Evolutionary conservation across 2,888 invertebrate genomes (phyloP).

Genomic region (Eilema sororculum): DNA sequence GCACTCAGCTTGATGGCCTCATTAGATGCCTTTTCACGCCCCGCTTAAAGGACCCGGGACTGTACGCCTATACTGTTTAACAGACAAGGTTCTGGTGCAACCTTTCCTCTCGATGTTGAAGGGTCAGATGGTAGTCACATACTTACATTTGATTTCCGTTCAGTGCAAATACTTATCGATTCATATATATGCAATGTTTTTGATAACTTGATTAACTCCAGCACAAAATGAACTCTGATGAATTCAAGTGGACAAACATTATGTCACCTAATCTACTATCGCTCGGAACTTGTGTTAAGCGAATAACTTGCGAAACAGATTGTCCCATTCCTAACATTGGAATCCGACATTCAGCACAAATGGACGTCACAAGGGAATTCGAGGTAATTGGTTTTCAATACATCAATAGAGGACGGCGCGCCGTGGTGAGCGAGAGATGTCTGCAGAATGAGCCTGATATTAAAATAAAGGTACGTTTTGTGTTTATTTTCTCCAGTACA

Average conservation of each 20-base stretch:
- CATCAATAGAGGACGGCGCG: background rate
- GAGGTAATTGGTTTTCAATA: conserved; percentile 6
- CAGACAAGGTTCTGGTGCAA: too few relatives aligned
- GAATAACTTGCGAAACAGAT: background rate
- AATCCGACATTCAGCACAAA: conserved; percentile 3
- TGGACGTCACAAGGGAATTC: background rate
- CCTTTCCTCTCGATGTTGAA: too few relatives aligned
- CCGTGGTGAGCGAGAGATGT: background rate
- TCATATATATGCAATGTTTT: too few relatives aligned
- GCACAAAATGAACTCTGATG: background rate
- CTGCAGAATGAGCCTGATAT: background rate
- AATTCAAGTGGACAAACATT: background rate
- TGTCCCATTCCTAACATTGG: background rate
- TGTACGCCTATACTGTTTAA: too few relatives aligned
- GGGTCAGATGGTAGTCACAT: too few relatives aligned
- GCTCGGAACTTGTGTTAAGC: background rate
- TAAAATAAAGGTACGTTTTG: conserved; percentile 3
- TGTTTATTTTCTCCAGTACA: background rate
- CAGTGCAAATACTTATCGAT: too few relatives aligned
- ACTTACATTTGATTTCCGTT: too few relatives aligned
- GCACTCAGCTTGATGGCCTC: too few relatives aligned
- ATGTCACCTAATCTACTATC: background rate
- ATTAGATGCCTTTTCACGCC: too few relatives aligned
- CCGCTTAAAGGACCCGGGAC: too few relatives aligned
- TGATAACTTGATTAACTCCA: too few relatives aligned